These are phyloP conservation scores for Tetrao urogallus DNA, from an alignment of 2,113 vertebrate species.

Conservation along the genomic window DNA sequence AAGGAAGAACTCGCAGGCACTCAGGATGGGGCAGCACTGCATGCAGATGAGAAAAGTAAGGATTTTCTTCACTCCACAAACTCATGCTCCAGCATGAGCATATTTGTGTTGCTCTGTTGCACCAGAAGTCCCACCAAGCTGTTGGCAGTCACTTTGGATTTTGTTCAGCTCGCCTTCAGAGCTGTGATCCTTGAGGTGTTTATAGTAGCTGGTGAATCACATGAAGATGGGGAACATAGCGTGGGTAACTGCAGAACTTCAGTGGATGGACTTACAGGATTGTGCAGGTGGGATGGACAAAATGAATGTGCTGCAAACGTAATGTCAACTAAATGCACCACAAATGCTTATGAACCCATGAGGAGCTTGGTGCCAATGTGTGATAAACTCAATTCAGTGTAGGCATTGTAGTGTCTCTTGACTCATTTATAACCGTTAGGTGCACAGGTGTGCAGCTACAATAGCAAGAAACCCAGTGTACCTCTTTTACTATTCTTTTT, in stretches of 20 bases:
- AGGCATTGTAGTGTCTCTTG: neutral
- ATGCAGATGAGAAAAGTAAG: neutral
- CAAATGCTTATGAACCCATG: accelerated
- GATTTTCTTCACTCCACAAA: neutral
- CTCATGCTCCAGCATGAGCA: neutral
- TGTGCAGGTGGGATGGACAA: neutral
- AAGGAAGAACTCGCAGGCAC: neutral
- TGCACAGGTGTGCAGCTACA: accelerated
- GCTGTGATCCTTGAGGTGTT: neutral
- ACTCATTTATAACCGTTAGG: neutral
- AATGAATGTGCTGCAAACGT: neutral
- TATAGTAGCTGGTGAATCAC: neutral
- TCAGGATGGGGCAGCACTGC: neutral
- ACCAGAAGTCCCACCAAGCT: neutral
- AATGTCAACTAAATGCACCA: neutral
- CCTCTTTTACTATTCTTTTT: neutral
- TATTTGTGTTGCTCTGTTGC: neutral
- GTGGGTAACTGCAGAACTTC: accelerated
- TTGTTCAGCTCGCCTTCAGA: neutral
- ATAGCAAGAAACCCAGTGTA: neutral
- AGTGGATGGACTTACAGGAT: neutral
- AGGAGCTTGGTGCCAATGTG: neutral
- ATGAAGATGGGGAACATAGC: neutral
- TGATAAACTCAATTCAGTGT: neutral
- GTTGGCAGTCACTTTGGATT: neutral